Conservation (phyloP, 2,888 invertebrate genomes). For the Empis livida region DNA sequence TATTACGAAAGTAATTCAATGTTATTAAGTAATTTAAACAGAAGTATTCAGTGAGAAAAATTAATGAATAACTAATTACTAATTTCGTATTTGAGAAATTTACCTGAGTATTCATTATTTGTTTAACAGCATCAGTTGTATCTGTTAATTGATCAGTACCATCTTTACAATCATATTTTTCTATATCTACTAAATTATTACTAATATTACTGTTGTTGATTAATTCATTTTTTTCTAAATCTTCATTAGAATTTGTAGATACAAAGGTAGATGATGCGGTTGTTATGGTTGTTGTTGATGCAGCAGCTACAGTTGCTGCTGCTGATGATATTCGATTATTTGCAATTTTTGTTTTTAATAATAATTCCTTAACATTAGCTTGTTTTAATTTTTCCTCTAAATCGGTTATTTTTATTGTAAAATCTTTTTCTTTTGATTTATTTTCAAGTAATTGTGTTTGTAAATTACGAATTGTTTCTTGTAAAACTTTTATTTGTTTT, state of each 20-base stretch:
- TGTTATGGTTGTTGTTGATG: slow-evolving; percentile 21
- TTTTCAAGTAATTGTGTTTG: slow-evolving; percentile 34
- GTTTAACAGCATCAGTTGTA: not conserved
- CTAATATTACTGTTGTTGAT: not conserved
- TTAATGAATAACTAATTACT: too few relatives aligned
- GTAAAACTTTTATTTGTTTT: slow-evolving; percentile 59
- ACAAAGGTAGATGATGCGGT: slow-evolving; percentile 6
- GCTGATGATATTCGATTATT: slow-evolving; percentile 12
- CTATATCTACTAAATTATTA: slow-evolving; percentile 4
- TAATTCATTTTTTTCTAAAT: too few relatives aligned
- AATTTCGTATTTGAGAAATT: not conserved
- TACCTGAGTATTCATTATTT: slow-evolving; percentile 4
- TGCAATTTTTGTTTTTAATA: slow-evolving; percentile 33
- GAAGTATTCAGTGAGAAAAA: too few relatives aligned
- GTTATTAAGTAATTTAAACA: too few relatives aligned
- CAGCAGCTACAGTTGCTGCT: not conserved
- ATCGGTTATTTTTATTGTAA: slow-evolving; percentile 26
- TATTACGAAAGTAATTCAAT: too few relatives aligned
- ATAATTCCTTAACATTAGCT: slow-evolving; percentile 32
- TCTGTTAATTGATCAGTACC: not conserved
- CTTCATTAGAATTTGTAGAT: slow-evolving; percentile 14
- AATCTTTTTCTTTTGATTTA: slow-evolving; percentile 32
- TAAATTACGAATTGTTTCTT: slow-evolving; percentile 36
- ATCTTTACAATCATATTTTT: not conserved
- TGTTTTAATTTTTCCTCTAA: slow-evolving; percentile 32